Conservation (phyloP, 2,797 vertebrate genomes). For the Distichodus sexfasciatus region DNA sequence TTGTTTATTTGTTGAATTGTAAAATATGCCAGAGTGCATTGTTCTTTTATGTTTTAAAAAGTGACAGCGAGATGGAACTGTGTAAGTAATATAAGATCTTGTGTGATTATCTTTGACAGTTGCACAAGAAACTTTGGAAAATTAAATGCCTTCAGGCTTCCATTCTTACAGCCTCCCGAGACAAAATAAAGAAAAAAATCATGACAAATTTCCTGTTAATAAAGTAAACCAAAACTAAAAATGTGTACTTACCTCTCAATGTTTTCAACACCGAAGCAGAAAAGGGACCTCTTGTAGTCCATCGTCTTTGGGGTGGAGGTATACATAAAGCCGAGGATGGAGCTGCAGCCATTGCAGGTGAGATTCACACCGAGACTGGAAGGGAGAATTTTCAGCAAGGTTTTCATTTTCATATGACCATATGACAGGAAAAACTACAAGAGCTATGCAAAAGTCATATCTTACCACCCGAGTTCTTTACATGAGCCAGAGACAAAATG, state of each 20-base stretch:
- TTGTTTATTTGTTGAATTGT: too few species aligned
- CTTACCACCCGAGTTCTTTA: slow-evolving; percentile 64
- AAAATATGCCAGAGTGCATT: too few species aligned
- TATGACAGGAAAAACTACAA: not conserved
- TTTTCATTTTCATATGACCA: too few species aligned
- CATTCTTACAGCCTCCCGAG: too few species aligned
- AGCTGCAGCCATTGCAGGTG: slow-evolving; percentile 75
- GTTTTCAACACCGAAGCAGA: slow-evolving; percentile 77
- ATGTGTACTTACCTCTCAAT: slow-evolving; percentile 82
- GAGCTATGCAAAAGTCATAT: not conserved
- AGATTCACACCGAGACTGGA: slow-evolving; percentile 78
- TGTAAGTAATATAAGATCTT: too few species aligned
- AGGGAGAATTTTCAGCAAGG: not conserved
- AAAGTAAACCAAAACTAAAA: not conserved
- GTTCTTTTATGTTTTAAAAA: too few species aligned
- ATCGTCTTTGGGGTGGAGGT: slow-evolving; percentile 80
- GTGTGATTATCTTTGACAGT: too few species aligned
- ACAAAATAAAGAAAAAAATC: too few species aligned
- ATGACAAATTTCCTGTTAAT: not conserved
- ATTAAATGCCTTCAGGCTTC: too few species aligned
- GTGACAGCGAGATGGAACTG: too few species aligned
- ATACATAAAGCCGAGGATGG: slow-evolving; percentile 78
- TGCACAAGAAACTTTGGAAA: too few species aligned
- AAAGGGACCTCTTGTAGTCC: slow-evolving; percentile 83
- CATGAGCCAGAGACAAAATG: slow-evolving; percentile 55